A percentile compares a stretch with the other conserved stretches of the same genome.
These are phyloP conservation scores for Tachyglossus aculeatus DNA, from an alignment of 2,797 vertebrate genomes.

Conservation along the genomic window DNA sequence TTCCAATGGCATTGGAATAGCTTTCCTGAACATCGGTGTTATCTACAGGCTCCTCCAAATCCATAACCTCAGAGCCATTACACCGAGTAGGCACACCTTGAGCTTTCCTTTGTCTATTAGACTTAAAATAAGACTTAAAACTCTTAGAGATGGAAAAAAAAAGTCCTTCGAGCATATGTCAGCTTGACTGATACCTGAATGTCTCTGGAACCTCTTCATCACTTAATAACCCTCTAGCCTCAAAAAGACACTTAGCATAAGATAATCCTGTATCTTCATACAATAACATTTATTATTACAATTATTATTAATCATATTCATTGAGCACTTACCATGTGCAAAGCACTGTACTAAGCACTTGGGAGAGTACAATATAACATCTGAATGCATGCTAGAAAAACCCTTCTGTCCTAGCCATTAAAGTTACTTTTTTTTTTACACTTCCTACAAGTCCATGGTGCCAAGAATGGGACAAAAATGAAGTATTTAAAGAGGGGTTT, in stretches of 20 bases:
- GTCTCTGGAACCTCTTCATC: not conserved
- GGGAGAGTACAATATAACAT: too few relatives aligned
- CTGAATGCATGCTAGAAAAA: not conserved
- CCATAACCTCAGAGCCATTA: too few relatives aligned
- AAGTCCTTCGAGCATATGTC: not conserved
- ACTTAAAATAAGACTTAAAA: not conserved
- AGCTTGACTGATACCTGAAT: not conserved
- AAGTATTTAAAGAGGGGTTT: slow-evolving; percentile 8
- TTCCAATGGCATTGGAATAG: too few relatives aligned
- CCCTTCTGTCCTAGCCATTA: slow-evolving; percentile 4
- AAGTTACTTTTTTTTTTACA: not conserved
- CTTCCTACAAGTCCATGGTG: slow-evolving; percentile 4
- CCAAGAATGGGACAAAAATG: not conserved
- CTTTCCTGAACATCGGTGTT: too few relatives aligned
- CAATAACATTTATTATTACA: too few relatives aligned
- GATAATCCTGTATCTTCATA: slow-evolving; percentile 2
- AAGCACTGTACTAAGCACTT: too few relatives aligned
- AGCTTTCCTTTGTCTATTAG: too few relatives aligned
- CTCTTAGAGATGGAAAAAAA: slow-evolving; percentile 3
- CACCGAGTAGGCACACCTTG: too few relatives aligned
- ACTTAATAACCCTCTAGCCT: not conserved
- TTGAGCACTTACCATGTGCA: too few relatives aligned
- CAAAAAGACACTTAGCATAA: not conserved
- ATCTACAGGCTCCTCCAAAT: too few relatives aligned
- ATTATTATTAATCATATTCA: too few relatives aligned